These are phyloP conservation scores for Zygaena filipendulae DNA, from an alignment of 2,888 invertebrate species.

Conservation along the genomic window DNA sequence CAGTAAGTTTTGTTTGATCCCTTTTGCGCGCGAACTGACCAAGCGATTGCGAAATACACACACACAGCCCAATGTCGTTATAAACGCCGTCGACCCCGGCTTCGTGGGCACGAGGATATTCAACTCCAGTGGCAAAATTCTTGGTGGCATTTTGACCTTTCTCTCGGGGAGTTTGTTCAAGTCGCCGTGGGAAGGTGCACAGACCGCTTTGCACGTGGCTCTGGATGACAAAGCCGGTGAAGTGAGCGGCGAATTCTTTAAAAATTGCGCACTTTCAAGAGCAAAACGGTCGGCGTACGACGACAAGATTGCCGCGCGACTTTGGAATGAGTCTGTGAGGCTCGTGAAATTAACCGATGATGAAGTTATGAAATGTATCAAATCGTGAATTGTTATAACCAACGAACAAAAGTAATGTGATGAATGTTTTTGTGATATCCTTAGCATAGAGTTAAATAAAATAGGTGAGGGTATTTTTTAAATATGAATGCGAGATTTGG, in stretches of 20 bases:
- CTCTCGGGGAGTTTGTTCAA: conserved; percentile 28
- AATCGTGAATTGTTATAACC: too few relatives aligned
- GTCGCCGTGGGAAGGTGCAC: conserved; percentile 46
- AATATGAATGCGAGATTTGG: too few relatives aligned
- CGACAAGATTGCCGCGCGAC: conserved; percentile 72
- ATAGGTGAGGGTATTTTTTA: too few relatives aligned
- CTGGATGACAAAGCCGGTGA: conserved; percentile 73
- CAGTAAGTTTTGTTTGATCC: conserved; percentile 77
- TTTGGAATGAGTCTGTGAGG: conserved; percentile 83
- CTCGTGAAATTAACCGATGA: conserved; percentile 71
- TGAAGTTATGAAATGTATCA: conserved; percentile 74
- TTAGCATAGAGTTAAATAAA: too few relatives aligned
- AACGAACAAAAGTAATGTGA: too few relatives aligned
- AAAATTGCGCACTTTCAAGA: conserved; percentile 73
- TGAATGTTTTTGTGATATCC: too few relatives aligned
- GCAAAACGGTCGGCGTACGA: conserved; percentile 69
- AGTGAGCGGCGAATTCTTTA: conserved; percentile 78
- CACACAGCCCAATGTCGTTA: conserved; percentile 76
- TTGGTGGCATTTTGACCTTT: conserved; percentile 52
- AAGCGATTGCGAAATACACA: conserved; percentile 68
- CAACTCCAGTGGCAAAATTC: conserved; percentile 43
- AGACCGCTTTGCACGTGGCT: conserved; percentile 76
- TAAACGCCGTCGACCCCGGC: conserved; percentile 87
- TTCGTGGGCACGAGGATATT: conserved; percentile 80
- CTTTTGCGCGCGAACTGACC: conserved; percentile 75